Evolutionary conservation across 2,113 vertebrate species (phyloP).

Genomic region (Gavialis gangeticus): DNA sequence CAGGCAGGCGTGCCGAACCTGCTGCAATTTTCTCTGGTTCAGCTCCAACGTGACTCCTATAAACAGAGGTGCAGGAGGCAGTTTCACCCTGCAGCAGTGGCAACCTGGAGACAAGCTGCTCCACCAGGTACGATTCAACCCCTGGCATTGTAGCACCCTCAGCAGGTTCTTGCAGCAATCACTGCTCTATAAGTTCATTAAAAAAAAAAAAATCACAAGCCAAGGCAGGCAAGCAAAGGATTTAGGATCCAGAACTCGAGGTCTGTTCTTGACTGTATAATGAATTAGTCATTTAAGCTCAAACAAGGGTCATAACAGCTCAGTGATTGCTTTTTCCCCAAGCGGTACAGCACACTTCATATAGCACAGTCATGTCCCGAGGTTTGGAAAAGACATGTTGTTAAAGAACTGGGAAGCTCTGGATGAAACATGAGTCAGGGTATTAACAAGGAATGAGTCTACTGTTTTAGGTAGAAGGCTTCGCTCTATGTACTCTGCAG

Average conservation of each 20-base stretch:
- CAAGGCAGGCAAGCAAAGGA: accelerated
- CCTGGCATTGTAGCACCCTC: too few species aligned
- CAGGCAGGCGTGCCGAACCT: too few species aligned
- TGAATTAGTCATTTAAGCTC: background rate
- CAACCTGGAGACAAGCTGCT: too few species aligned
- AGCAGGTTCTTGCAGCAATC: background rate
- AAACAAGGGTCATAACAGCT: background rate
- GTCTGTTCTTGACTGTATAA: background rate
- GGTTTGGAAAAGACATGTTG: background rate
- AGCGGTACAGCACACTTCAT: background rate
- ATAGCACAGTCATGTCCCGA: too few species aligned
- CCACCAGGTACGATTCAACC: too few species aligned
- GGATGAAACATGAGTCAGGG: background rate
- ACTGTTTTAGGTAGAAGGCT: too few species aligned
- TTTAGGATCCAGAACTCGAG: background rate
- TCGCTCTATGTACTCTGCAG: too few species aligned
- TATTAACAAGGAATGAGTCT: background rate
- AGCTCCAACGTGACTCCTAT: too few species aligned
- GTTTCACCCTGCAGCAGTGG: too few species aligned
- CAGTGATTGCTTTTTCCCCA: background rate
- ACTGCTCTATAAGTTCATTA: background rate
- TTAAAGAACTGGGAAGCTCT: background rate
- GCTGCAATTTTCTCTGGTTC: too few species aligned
- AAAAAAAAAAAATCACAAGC: background rate
- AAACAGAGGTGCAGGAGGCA: too few species aligned